Conservation (phyloP, 2,797 vertebrate genomes). For the Pseudomugil tenellus region DNA sequence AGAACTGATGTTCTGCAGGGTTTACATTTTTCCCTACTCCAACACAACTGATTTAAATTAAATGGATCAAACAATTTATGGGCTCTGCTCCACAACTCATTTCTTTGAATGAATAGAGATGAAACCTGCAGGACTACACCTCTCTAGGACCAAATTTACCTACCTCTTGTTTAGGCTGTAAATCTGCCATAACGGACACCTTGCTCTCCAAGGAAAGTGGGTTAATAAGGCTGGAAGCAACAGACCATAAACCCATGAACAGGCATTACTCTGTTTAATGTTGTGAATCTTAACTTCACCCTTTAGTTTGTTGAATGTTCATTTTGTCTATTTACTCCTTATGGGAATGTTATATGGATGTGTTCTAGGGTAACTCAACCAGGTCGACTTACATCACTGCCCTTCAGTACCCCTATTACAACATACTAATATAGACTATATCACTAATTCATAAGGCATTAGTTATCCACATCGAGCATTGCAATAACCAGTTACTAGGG, state of each 20-base stretch:
- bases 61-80: too few relatives aligned
- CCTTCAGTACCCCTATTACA: background rate
- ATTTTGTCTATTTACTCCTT: conserved; percentile 17
- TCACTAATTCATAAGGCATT: background rate
- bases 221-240: conserved; percentile 18
- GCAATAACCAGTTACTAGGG: background rate
- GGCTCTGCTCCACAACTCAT: too few relatives aligned
- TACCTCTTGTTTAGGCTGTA: background rate
- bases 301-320: conserved; percentile 14
- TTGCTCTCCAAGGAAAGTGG: conserved; percentile 11
- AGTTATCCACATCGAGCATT: background rate
- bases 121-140: too few relatives aligned
- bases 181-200: background rate
- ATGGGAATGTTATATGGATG: background rate
- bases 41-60: too few relatives aligned
- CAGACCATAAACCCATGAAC: conserved; percentile 32
- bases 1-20: too few relatives aligned
- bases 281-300: conserved; percentile 9
- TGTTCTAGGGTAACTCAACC: background rate
- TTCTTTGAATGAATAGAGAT: too few relatives aligned
- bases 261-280: conserved; percentile 25
- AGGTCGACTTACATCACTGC: background rate
- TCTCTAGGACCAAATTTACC: too few relatives aligned
- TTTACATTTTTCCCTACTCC: too few relatives aligned
- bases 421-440: background rate